These are phyloP conservation scores for Dascillus cervinus DNA, from an alignment of 2,888 invertebrate species.

Conservation along the genomic window DNA sequence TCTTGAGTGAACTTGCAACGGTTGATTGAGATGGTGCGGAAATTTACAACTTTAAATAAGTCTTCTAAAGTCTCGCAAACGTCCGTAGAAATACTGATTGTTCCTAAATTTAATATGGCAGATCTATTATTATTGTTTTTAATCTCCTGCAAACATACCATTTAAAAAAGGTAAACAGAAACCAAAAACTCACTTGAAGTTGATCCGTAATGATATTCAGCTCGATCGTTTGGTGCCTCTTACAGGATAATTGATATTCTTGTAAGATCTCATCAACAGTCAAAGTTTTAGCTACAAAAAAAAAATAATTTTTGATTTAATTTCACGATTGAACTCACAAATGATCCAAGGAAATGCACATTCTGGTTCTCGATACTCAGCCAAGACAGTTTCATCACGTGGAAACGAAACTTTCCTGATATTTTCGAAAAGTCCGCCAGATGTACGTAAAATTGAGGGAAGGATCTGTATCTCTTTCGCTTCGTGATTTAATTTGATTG, in stretches of 20 bases:
- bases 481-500: constrained; percentile 6
- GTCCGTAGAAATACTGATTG: constrained; percentile 31
- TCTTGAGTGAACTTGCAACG: constrained; percentile 31
- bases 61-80: constrained; percentile 37
- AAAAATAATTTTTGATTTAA: too few species aligned
- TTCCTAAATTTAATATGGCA: constrained; percentile 31
- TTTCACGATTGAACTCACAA: constrained; percentile 1
- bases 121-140: constrained; percentile 35
- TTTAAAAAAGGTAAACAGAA: too few species aligned
- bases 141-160: constrained; percentile 29
- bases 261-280: constrained; percentile 13
- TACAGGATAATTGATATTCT: constrained; percentile 17
- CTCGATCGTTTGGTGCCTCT: constrained; percentile 18
- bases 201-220: constrained; percentile 19
- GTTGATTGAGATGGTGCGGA: constrained; percentile 29
- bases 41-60: constrained; percentile 34
- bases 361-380: constrained; percentile 19
- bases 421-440: too few species aligned
- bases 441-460: too few species aligned
- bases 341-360: constrained; percentile 5
- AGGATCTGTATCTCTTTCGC: constrained; percentile 2
- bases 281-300: constrained; percentile 10
- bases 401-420: constrained; percentile 19
- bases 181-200: constrained; percentile 15
- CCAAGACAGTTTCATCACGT: constrained; percentile 10